phyloP scores from a whole-genome alignment of 2,113 vertebrate species.

The Crypturellus undulatus region DNA sequence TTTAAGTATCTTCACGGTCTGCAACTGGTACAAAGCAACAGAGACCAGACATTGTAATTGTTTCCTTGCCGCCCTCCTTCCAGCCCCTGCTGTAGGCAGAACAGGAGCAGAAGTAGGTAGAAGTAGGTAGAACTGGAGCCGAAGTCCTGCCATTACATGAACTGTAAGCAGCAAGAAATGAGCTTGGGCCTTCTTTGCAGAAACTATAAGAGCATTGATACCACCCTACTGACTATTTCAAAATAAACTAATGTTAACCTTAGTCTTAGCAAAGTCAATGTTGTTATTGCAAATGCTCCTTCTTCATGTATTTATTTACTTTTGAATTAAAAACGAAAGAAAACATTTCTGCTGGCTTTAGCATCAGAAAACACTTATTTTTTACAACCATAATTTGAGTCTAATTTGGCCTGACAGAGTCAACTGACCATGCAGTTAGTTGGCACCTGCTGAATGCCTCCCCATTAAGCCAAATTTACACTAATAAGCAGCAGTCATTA shows the following conservation, averaged over 20 bases:
- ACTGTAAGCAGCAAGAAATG: not conserved
- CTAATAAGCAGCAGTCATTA: constrained; percentile 65
- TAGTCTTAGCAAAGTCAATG: not conserved
- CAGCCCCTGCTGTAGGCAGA: not conserved
- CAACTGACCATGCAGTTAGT: constrained; percentile 70
- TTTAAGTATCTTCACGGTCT: not conserved
- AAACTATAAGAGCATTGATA: not conserved
- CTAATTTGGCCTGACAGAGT: constrained; percentile 71
- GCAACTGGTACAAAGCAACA: not conserved
- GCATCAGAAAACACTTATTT: not conserved
- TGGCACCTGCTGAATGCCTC: constrained; percentile 63
- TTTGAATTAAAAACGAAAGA: not conserved
- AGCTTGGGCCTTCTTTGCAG: not conserved
- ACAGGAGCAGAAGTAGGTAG: not conserved
- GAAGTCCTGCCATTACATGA: not conserved
- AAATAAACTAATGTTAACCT: not conserved
- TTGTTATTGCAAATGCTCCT: not conserved
- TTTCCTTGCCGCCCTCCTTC: not conserved
- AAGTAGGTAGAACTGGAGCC: not conserved
- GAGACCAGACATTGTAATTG: not conserved
- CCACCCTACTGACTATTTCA: not conserved
- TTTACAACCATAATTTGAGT: constrained; percentile 54
- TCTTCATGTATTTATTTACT: not conserved
- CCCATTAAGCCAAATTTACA: constrained; percentile 59
- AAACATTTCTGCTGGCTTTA: not conserved